Conservation (phyloP, 2,797 vertebrate species). For the Clarias platycephalus region DNA sequence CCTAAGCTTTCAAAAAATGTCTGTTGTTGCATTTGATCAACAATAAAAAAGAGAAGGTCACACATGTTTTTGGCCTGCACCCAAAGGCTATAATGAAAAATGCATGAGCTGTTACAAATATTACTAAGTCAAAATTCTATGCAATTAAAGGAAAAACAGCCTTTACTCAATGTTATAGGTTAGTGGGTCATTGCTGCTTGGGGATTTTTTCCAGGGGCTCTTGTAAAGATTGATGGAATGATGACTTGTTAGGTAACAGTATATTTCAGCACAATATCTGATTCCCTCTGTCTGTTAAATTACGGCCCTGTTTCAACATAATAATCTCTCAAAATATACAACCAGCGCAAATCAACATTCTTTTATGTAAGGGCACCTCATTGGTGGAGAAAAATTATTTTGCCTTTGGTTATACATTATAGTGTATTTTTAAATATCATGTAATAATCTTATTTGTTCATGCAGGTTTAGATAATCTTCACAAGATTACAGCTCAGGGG, state of each 20-base stretch:
- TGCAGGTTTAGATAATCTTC: conserved; percentile 92
- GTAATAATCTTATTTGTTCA: not conserved
- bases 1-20: not conserved
- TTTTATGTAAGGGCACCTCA: not conserved
- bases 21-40: not conserved
- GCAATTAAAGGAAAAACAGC: not conserved
- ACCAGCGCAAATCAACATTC: not conserved
- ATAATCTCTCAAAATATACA: not conserved
- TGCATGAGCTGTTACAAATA: not conserved
- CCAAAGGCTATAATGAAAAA: not conserved
- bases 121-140: not conserved
- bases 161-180: not conserved
- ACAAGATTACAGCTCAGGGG: conserved; percentile 88
- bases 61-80: not conserved
- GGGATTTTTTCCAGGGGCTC: not conserved
- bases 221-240: not conserved
- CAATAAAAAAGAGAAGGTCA: not conserved
- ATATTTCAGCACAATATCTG: not conserved
- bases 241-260: not conserved
- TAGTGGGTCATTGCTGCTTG: not conserved
- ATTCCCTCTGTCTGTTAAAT: not conserved
- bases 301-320: not conserved
- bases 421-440: not conserved
- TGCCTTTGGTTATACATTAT: not conserved
- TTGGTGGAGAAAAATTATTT: not conserved